A percentile compares a stretch with the other conserved stretches of the same genome.
These are phyloP conservation scores for Magallana nippona DNA, from an alignment of 2,888 invertebrate genomes.

Conservation along the genomic window DNA sequence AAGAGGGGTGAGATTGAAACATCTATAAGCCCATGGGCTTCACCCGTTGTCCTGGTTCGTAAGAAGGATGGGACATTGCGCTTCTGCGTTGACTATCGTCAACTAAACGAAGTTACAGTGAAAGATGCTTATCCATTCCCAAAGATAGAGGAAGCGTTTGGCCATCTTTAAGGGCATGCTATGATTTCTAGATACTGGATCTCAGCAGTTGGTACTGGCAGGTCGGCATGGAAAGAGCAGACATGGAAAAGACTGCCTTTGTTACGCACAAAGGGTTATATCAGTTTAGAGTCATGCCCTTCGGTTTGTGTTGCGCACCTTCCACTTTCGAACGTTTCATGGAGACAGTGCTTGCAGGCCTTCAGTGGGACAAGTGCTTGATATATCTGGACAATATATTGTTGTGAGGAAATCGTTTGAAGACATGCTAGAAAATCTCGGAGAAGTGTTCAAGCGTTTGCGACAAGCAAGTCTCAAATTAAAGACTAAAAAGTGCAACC, in stretches of 20 bases:
- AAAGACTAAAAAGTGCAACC: conserved; percentile 46
- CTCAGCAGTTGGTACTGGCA: conserved; percentile 1
- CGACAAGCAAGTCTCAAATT: conserved; percentile 41
- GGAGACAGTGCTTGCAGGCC: conserved; percentile 42
- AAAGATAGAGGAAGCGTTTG: background rate
- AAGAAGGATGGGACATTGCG: background rate
- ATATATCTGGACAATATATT: conserved; percentile 43
- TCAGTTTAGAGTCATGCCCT: conserved; percentile 48
- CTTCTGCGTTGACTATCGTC: background rate
- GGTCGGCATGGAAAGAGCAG: background rate
- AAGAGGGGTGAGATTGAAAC: too few species aligned
- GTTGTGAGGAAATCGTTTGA: background rate
- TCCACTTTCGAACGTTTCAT: conserved; percentile 50
- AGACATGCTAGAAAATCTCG: conserved; percentile 34
- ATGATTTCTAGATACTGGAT: background rate
- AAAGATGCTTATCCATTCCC: background rate
- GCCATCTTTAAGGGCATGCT: background rate
- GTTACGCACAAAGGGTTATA: conserved; percentile 44
- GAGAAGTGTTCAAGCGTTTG: conserved; percentile 38
- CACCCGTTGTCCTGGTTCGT: background rate
- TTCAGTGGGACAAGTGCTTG: conserved; percentile 43
- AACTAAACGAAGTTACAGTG: background rate
- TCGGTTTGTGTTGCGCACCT: conserved; percentile 46
- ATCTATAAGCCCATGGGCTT: too few species aligned
- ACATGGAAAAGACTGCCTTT: conserved; percentile 30